A percentile compares a stretch with the other conserved stretches of the same genome.
Conservation (phyloP, 2,113 vertebrate species). For the Forbesichthys agassizii region DNA sequence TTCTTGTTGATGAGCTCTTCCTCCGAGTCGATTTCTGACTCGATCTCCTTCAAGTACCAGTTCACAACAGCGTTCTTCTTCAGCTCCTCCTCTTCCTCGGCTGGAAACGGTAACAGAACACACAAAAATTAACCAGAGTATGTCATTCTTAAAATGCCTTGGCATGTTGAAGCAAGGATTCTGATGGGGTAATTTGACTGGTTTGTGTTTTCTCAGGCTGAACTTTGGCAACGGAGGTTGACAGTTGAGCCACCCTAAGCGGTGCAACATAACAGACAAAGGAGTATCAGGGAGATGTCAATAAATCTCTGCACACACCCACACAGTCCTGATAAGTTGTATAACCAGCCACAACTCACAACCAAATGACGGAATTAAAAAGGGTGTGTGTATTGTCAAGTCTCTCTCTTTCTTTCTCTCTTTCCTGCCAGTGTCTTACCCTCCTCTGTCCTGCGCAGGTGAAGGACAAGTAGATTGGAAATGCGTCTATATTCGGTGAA, state of each 20-base stretch:
- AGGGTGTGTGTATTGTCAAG: too few relatives aligned
- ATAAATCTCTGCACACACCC: too few relatives aligned
- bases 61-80: constrained; percentile 92
- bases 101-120: constrained; percentile 59
- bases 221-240: too few relatives aligned
- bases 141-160: background rate
- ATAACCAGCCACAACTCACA: too few relatives aligned
- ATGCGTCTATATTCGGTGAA: constrained; percentile 91
- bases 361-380: too few relatives aligned
- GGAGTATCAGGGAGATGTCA: too few relatives aligned
- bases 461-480: constrained; percentile 94
- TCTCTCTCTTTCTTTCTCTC: too few relatives aligned
- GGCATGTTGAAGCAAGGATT: background rate
- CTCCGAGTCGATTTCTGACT: constrained; percentile 97
- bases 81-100: constrained; percentile 87
- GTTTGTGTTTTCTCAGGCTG: too few relatives aligned
- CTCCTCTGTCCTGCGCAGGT: constrained; percentile 89
- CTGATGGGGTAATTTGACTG: too few relatives aligned
- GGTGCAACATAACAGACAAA: too few relatives aligned
- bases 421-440: constrained; percentile 66
- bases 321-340: too few relatives aligned
- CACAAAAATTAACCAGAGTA: background rate
- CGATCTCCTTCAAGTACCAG: constrained; percentile 98
- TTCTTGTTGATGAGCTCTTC: constrained; percentile 93
- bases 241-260: too few relatives aligned